Base-by-base conservation (phyloP, 2,888 invertebrate species). In the Nineta flava region DNA sequence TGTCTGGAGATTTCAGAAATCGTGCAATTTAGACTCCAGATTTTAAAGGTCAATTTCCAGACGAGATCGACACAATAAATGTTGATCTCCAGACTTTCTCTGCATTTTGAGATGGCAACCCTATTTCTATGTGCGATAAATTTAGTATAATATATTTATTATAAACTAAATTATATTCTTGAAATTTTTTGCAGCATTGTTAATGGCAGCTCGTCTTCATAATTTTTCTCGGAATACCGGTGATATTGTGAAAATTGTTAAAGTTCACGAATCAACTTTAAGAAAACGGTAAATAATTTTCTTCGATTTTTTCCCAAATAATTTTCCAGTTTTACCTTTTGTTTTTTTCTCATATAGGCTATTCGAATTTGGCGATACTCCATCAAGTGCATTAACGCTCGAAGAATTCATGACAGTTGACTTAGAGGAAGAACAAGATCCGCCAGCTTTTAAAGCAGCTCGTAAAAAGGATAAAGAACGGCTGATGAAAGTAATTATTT, bases 401-500 rank as follows among this genome's bases (percentile, higher is more conserved):
- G 95, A 97, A 57, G 96, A 99, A 70, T 99, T 99, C 64, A 87
- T 94, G 82, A 87, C 85, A 0, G 90, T 97, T 1, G 96, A 99
- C 64, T 70, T 99, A 56, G 95, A 96, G 63, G 91, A 93, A 57
- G 94, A 94, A 61, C 91, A 92, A 65, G 96, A 96, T 67, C 93
- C 96, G 9, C 96, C 96, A 0, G 87, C 92, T 2, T 97, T 93
- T 63, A 91, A 90, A 65, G 86, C 84, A 1, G 91, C 93, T 0
- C 76, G 94, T 49, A 83, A 85, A 61, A 86, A 87, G 60, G 93
- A 93, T 61, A 85, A 87, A 55, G 90, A 90, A 59, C 72, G 87
- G 26, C 68, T 91, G 53, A 84, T 85, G 61, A 86, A 79, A 72
- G 85, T 85, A 64, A 49, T 26, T 26, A 26, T 26, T 26, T n/a